Conservation (phyloP, 2,797 vertebrate species). For the Hoplostethus mediterraneus region DNA sequence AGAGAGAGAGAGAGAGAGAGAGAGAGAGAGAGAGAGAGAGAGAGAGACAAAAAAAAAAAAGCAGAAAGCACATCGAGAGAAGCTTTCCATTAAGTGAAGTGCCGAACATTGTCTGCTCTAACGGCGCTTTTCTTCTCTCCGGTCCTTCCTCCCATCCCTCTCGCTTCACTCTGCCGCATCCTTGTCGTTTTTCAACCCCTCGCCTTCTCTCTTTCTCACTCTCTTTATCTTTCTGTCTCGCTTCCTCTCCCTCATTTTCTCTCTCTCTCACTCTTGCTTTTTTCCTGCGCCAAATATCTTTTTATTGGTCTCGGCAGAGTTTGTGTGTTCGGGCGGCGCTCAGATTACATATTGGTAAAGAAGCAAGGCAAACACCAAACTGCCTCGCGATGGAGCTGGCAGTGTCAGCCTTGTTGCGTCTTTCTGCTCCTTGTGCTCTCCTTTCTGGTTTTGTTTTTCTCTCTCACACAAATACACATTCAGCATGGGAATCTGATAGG, state of each 20-base stretch:
- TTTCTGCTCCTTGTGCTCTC: slow-evolving; percentile 21
- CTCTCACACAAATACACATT: slow-evolving; percentile 7
- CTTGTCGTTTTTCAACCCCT: slow-evolving; percentile 40
- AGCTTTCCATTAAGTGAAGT: slow-evolving; percentile 40
- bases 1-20: too few species aligned
- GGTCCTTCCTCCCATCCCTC: slow-evolving; percentile 12
- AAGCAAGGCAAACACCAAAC: slow-evolving; percentile 61
- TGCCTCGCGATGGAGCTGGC: slow-evolving; percentile 53
- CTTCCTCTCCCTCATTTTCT: slow-evolving; percentile 4
- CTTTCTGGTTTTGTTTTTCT: slow-evolving; percentile 3
- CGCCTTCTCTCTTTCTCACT: slow-evolving; percentile 23
- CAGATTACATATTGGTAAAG: slow-evolving; percentile 69
- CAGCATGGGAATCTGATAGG: neutral
- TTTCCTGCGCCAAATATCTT: slow-evolving; percentile 55
- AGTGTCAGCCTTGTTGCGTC: slow-evolving; percentile 24
- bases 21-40: too few species aligned
- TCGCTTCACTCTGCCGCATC: slow-evolving; percentile 17
- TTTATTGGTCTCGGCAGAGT: slow-evolving; percentile 70
- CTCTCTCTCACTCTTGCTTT: slow-evolving; percentile 26
- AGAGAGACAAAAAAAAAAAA: slow-evolving; percentile 23
- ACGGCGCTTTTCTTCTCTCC: slow-evolving; percentile 31
- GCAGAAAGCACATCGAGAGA: neutral
- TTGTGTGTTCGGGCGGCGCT: slow-evolving; percentile 56
- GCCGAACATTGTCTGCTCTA: slow-evolving; percentile 24
- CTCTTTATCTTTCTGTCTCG: slow-evolving; percentile 31